Base-by-base conservation (phyloP, 2,888 invertebrate genomes). In the Aleiodes leptofemur region DNA sequence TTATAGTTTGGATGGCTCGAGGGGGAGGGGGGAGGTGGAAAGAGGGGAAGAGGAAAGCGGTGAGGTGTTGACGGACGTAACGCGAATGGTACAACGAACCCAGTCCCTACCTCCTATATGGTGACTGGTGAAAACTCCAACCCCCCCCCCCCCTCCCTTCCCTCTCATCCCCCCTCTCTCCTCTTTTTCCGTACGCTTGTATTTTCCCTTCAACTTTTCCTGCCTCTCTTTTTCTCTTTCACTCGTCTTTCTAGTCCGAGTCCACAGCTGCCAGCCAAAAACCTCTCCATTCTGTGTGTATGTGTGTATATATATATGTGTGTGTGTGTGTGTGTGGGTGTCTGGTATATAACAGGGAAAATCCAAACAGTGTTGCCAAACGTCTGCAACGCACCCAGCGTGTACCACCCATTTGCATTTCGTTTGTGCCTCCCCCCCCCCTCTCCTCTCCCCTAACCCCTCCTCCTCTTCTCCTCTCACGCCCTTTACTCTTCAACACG, bases 361-460 rank as follows among this genome's bases (percentile, higher is more conserved):
- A 83, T 82, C 84, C 85, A 87, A 86, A 86, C 87, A 86, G 86
- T 86, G 88, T 88, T 88, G 87, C 87, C 87, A 88, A 88, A 87
- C 84, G 86, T 88, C 86, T 86, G 86, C 83, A 82, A 85, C 85
- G 84, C 84, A 81, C n/a, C 82, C 84, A 57, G 83, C 83, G 81
- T 83, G 82, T 83, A 66, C n/a, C 13, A 82, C 83, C 85, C 85
- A 87, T 88, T 87, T 87, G 86, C 88, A 87, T 88, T 88, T 87
- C 85, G 85, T 86, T 86, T 86, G 86, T 84, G 83, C 14, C 16
- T 14, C 43, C 48, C 16, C 7, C 11, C 43, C 43, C 43, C 43
- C 16, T 38, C 13, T 23, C 16, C 64, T 43, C 11, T n/a, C n/a
- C n/a, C n/a, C n/a, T n/a, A n/a, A n/a, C 43, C 48, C 16, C 7